Evolutionary conservation across 2,797 vertebrate species (phyloP).

Genomic region (Morus bassanus): DNA sequence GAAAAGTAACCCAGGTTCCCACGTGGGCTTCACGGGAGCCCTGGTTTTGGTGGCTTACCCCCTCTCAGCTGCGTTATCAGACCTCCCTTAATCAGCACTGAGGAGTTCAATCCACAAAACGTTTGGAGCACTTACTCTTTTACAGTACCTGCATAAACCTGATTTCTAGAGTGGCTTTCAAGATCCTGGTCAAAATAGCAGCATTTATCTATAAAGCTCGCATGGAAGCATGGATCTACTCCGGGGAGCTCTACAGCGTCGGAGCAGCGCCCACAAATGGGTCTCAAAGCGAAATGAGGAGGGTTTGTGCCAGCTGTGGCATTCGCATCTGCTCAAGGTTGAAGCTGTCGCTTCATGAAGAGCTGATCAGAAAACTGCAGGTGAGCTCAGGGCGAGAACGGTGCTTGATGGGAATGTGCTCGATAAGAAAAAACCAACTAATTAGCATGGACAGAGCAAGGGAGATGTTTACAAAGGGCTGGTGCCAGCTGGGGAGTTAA

Average conservation of each 20-base stretch:
- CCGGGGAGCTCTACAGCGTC: not conserved
- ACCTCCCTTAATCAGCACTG: not conserved
- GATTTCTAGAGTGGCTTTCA: not conserved
- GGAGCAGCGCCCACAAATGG: not conserved
- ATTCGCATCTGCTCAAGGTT: not conserved
- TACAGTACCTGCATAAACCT: not conserved
- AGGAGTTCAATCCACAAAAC: not conserved
- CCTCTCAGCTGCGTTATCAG: not conserved
- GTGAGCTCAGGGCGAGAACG: not conserved
- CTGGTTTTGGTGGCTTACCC: not conserved
- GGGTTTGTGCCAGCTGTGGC: not conserved
- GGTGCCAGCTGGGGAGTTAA: not conserved
- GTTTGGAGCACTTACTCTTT: not conserved
- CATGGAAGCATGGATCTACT: not conserved
- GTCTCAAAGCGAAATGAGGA: not conserved
- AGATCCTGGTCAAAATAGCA: not conserved
- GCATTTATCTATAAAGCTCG: fast-evolving
- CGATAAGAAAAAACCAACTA: not conserved
- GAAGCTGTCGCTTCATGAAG: not conserved
- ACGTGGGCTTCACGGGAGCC: fast-evolving
- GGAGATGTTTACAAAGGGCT: not conserved
- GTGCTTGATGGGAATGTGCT: not conserved
- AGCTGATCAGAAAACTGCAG: not conserved
- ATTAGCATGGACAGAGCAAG: not conserved
- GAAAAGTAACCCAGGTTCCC: not conserved